A percentile compares a stretch with the other conserved stretches of the same genome.
These are phyloP conservation scores for Siniperca knerii DNA, from an alignment of 2,113 vertebrate species.

Conservation along the genomic window DNA sequence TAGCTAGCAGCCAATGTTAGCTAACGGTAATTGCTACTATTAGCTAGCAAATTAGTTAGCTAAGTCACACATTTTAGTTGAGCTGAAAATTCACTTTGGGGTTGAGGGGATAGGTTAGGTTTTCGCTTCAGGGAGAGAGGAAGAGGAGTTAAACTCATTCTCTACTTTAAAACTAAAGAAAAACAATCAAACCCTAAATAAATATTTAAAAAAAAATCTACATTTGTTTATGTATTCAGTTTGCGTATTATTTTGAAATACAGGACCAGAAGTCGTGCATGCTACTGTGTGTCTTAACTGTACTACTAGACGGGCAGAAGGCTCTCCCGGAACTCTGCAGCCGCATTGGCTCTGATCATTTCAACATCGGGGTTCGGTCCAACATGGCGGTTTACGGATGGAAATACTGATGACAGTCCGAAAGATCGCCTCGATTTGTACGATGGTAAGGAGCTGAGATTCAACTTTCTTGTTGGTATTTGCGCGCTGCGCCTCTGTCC, in stretches of 20 bases:
- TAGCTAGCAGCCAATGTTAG: too few relatives aligned
- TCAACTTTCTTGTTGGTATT: neutral
- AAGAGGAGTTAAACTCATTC: too few relatives aligned
- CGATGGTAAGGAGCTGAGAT: slow-evolving; percentile 86
- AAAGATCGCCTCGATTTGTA: slow-evolving; percentile 97
- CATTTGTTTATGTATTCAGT: neutral
- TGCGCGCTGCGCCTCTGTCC: slow-evolving; percentile 10
- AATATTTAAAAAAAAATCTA: too few relatives aligned
- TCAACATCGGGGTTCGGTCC: slow-evolving; percentile 85
- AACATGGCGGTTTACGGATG: slow-evolving; percentile 89
- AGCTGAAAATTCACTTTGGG: too few relatives aligned
- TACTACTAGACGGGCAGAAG: slow-evolving; percentile 21
- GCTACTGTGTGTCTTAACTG: neutral
- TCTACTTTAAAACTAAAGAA: too few relatives aligned
- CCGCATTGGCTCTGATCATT: slow-evolving; percentile 80
- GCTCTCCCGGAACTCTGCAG: slow-evolving; percentile 79
- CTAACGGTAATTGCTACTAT: too few relatives aligned
- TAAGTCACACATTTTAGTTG: too few relatives aligned
- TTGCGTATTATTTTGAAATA: slow-evolving; percentile 34
- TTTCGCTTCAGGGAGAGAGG: too few relatives aligned
- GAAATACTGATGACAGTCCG: slow-evolving; percentile 96
- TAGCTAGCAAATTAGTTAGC: too few relatives aligned
- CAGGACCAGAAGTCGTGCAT: neutral
- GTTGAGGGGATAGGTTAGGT: too few relatives aligned
- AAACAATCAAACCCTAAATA: too few relatives aligned